Base-by-base conservation (phyloP, 2,113 vertebrate species). In the Micronycteris hirsuta region DNA sequence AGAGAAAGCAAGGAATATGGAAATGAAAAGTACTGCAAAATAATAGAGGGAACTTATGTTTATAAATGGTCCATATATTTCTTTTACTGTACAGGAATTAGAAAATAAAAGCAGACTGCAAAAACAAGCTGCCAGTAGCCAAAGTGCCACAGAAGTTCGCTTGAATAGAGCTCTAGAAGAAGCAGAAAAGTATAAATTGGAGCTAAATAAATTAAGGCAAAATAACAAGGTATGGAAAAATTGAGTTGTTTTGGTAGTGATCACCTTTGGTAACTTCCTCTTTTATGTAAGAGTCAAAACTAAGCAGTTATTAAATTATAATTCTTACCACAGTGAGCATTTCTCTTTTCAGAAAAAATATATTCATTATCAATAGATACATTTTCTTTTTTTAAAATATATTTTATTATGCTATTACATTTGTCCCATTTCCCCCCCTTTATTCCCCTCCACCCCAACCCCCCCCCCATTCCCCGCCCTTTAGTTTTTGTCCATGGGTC, bases 151-250 rank as follows among this genome's bases (percentile, higher is more conserved):
- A 22, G 99, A 99, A 94, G 98, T 99, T 70, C 99, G 99, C 67
- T 98, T 99, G 96, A 99, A 99, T 97, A 98, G 99, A 98, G 99
- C 99, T 54, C 97, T 99, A 86, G 99, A 99, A 97, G 99, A 99
- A 95, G 98, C 97, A 43, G 99, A 99, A 83, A 99, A 92, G 92
- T 98, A 98, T 45, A 99, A 99, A 98, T 90, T 91, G 54, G 99
- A 99, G 90, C 98, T 99, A 63, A 98, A 96, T 96, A 99, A 99
- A 97, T 96, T 99, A 91, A 99, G 98, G 95, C 99, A 99, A 96
- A 99, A 86, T 78, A 99, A 98, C 96, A 99, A 99, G 99, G 99
- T 99, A 98, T 43, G 61, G n/a, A 88, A 26, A 67, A 58, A 95
- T 77, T 31, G 12, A 86, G 52, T 93, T 91, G 70, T 92, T 96